These are phyloP conservation scores for Drosophila pegasa DNA, from an alignment of 2,888 invertebrate species.

Conservation along the genomic window DNA sequence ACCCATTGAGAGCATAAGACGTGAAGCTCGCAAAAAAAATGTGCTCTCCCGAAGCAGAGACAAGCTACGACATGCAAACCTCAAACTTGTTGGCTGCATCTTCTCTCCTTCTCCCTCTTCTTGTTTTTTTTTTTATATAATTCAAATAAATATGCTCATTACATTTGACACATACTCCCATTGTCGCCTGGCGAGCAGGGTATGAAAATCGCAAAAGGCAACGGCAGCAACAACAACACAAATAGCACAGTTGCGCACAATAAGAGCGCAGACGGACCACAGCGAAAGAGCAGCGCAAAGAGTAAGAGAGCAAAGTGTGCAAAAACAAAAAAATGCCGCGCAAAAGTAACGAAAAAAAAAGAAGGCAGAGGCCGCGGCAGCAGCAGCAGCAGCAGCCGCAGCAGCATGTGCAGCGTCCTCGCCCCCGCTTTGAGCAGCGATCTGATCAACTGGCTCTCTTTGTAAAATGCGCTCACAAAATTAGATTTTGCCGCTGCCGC, in stretches of 20 bases:
- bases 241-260: conserved; percentile 46
- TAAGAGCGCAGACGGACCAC: conserved; percentile 38
- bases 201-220: conserved; percentile 56
- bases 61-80: neutral
- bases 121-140: neutral
- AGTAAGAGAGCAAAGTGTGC: conserved; percentile 48
- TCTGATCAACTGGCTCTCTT: conserved; percentile 48
- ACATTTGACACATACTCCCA: conserved; percentile 7
- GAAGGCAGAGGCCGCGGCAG: conserved; percentile 8
- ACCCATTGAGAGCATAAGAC: conserved; percentile 27
- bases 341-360: conserved; percentile 41
- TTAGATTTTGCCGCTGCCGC: conserved; percentile 68
- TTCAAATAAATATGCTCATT: conserved; percentile 10
- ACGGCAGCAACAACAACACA: conserved; percentile 39
- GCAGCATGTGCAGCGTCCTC: conserved; percentile 49
- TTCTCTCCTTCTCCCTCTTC: neutral
- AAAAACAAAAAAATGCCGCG: conserved; percentile 41
- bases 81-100: neutral
- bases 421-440: conserved; percentile 50
- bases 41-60: too few relatives aligned
- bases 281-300: conserved; percentile 47
- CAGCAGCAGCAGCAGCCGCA: conserved; percentile 18
- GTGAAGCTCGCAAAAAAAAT: neutral
- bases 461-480: conserved; percentile 72
- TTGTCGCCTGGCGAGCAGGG: conserved; percentile 18